Evolutionary conservation across 2,113 vertebrate genomes (phyloP).

Genomic region (Alethe diademata): DNA sequence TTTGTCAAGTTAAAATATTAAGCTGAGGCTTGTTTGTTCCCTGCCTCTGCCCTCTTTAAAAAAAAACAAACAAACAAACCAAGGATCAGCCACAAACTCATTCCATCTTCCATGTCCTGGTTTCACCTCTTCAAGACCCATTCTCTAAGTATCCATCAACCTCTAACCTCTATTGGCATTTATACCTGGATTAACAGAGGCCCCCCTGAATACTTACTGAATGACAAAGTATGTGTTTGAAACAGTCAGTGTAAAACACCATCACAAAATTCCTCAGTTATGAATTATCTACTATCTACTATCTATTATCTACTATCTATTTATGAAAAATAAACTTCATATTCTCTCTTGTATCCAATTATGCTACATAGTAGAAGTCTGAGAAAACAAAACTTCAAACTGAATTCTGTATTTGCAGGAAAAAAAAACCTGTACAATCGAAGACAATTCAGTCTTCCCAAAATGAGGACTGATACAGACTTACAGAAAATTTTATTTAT

Average conservation of each 20-base stretch:
- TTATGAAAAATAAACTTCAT: not conserved
- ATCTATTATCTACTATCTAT: too few relatives aligned
- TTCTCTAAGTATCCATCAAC: not conserved
- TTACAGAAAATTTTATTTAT: not conserved
- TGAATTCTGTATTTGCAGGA: not conserved
- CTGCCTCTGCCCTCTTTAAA: not conserved
- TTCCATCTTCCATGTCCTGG: not conserved
- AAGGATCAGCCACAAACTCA: not conserved
- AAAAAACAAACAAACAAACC: not conserved
- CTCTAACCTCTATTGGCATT: not conserved
- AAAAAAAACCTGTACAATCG: not conserved
- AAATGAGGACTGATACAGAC: not conserved
- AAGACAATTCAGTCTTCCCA: not conserved
- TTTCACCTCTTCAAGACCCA: not conserved
- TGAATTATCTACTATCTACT: not conserved
- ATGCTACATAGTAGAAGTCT: not conserved
- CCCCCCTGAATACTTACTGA: fast-evolving
- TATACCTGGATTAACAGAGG: not conserved
- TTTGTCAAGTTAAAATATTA: not conserved
- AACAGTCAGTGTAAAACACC: not conserved
- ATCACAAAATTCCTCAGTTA: not conserved
- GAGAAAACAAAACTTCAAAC: not conserved
- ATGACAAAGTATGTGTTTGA: not conserved
- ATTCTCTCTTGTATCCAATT: not conserved
- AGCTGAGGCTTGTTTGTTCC: not conserved